Evolutionary conservation across 2,797 vertebrate species (phyloP).

Genomic region (Clamator glandarius): DNA sequence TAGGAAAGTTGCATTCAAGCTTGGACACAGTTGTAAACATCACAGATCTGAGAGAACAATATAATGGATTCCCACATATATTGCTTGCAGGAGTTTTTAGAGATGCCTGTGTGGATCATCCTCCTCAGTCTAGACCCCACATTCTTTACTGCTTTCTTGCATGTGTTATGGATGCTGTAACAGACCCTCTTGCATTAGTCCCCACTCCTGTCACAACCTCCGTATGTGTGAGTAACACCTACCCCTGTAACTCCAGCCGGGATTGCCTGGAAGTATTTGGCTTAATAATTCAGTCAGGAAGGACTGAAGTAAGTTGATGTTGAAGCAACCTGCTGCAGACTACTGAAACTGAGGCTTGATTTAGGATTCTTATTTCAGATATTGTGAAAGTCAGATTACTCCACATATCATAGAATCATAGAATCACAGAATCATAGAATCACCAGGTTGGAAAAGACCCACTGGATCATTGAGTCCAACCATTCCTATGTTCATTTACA

Average conservation of each 20-base stretch:
- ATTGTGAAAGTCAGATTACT: not conserved
- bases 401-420: too few species aligned
- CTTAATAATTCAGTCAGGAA: not conserved
- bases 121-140: not conserved
- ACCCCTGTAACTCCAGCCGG: not conserved
- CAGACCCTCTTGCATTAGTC: fast-evolving
- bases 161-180: fast-evolving
- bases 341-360: not conserved
- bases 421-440: too few species aligned
- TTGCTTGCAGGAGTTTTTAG: not conserved
- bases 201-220: not conserved
- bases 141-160: not conserved
- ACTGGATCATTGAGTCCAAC: too few species aligned
- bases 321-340: not conserved
- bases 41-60: not conserved
- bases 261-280: not conserved
- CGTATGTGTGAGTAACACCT: fast-evolving
- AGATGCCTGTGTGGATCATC: not conserved
- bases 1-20: not conserved
- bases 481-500: not conserved
- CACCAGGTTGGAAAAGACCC: too few species aligned
- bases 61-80: not conserved
- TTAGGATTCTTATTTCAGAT: not conserved
- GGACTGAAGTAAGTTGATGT: not conserved
- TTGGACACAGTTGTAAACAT: not conserved